Evolutionary conservation across 2,113 vertebrate genomes (phyloP), one percentile per base, ranked within the genome.

Genomic region (Psilopsiagon aurifrons): DNA sequence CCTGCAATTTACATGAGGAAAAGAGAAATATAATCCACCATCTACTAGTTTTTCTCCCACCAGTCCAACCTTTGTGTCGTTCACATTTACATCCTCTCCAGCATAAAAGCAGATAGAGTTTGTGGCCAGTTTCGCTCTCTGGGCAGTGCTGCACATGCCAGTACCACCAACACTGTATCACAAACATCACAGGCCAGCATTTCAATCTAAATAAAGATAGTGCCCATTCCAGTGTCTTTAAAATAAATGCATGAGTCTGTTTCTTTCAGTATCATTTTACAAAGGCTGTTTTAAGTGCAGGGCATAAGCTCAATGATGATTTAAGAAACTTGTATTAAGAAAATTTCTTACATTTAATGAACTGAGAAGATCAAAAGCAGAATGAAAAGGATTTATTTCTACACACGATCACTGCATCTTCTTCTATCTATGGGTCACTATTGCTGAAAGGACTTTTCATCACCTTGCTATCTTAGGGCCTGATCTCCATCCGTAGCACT

Each of bases 401-500:
- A 41, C 66, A 89, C 33, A 7, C 7, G 68, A 51, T 76, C 71
- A 87, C 87, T 85, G 76, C 67, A 69, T 57, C 67, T 91, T 85
- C 90, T 95, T 92, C 95, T 79, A 89, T 91, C 94, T 71, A 1
- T 57, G 64, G 41, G 92, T 90, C 91, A 80, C 76, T 35, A 75
- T 51, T 92, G 74, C 86, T 94, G 83, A 93, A 86, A 62, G 79
- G 46, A 52, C 83, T 86, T 95, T 92, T 96, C 93, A 94, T 74
- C 95, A 77, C 85, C 71, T 46, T 60, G 31, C 67, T 96, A 92
- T 88, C 93, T 86, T 0, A 0, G 46, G 39, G 55, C 29, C 69
- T 35, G 79, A 96, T 96, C 83, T 88, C 74, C 81, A 82, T 31
- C 81, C 63, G 17, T 5, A 59, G 75, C 82, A 22, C 82, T 13